Percentiles rank a stretch among this genome's conserved stretches.
Evolutionary conservation across 2,888 invertebrate species (phyloP).

Genomic region (Sceliomorpha sp.): DNA sequence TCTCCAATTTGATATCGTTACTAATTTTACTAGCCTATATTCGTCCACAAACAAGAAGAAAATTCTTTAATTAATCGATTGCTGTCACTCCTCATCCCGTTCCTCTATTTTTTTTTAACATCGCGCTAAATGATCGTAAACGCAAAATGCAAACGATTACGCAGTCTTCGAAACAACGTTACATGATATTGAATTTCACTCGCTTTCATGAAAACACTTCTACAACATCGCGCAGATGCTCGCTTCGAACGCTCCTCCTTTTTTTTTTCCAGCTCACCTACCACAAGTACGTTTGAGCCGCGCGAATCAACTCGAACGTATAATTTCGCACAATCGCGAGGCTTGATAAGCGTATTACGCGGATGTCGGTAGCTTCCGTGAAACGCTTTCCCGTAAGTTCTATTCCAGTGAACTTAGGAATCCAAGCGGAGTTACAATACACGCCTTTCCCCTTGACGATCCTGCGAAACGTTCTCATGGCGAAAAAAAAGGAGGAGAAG

Average conservation of each 20-base stretch:
- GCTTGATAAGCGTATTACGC: slow-evolving; percentile 45
- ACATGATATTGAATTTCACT: slow-evolving; percentile 13
- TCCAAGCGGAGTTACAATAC: slow-evolving; percentile 17
- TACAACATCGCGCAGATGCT: slow-evolving; percentile 5
- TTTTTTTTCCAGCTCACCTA: slow-evolving; percentile 22
- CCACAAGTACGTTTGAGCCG: slow-evolving; percentile 17
- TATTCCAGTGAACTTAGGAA: slow-evolving; percentile 45
- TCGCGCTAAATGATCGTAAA: too few species aligned
- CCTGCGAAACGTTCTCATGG: slow-evolving; percentile 21
- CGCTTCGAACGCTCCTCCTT: slow-evolving; percentile 5
- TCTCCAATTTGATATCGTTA: too few species aligned
- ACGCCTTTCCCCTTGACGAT: slow-evolving; percentile 9
- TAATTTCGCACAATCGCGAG: slow-evolving; percentile 49
- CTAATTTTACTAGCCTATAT: too few species aligned
- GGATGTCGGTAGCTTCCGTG: slow-evolving; percentile 46
- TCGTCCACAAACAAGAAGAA: too few species aligned
- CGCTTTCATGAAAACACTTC: slow-evolving; percentile 15
- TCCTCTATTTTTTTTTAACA: too few species aligned
- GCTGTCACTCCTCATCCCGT: too few species aligned
- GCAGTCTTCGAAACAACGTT: too few species aligned
- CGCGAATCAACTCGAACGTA: slow-evolving; percentile 45
- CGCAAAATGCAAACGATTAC: too few species aligned
- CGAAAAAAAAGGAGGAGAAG: slow-evolving; percentile 11
- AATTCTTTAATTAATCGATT: too few species aligned
- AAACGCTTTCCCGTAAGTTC: slow-evolving; percentile 50